Evolutionary conservation across 2,113 vertebrate genomes (phyloP).

Genomic region (Suricata suricatta): DNA sequence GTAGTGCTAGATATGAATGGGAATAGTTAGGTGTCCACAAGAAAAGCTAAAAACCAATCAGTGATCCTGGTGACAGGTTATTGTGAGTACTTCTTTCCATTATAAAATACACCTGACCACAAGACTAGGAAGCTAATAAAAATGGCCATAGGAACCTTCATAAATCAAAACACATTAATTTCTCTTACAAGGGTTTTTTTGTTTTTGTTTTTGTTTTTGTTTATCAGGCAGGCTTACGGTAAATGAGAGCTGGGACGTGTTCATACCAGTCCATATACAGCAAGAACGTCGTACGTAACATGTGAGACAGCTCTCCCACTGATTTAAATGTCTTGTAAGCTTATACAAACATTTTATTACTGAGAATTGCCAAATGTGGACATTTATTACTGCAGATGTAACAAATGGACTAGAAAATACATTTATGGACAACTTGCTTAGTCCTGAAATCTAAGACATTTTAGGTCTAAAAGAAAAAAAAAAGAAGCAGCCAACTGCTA

Average conservation of each 20-base stretch:
- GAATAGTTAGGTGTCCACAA: neutral
- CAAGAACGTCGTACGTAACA: neutral
- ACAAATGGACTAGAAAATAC: constrained; percentile 54
- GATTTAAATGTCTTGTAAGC: neutral
- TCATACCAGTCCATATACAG: neutral
- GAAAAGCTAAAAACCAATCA: neutral
- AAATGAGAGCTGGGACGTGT: neutral
- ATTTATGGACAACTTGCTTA: constrained; percentile 39
- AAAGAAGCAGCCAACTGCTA: neutral
- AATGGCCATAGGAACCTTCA: constrained; percentile 16
- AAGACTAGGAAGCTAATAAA: constrained; percentile 55
- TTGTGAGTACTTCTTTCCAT: neutral
- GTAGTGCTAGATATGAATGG: neutral
- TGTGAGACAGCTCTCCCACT: neutral
- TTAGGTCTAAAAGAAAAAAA: constrained; percentile 33
- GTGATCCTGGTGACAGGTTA: neutral
- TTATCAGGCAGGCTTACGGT: neutral
- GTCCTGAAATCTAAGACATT: constrained; percentile 48
- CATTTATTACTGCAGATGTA: constrained; percentile 54
- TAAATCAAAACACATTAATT: constrained; percentile 59
- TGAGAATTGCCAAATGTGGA: neutral
- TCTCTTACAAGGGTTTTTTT: neutral
- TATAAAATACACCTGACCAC: constrained; percentile 29
- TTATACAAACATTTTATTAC: constrained; percentile 45
- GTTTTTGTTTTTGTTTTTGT: neutral